Evolutionary conservation across 2,888 invertebrate genomes (phyloP).

Genomic region (Cryptocephalus moraei): DNA sequence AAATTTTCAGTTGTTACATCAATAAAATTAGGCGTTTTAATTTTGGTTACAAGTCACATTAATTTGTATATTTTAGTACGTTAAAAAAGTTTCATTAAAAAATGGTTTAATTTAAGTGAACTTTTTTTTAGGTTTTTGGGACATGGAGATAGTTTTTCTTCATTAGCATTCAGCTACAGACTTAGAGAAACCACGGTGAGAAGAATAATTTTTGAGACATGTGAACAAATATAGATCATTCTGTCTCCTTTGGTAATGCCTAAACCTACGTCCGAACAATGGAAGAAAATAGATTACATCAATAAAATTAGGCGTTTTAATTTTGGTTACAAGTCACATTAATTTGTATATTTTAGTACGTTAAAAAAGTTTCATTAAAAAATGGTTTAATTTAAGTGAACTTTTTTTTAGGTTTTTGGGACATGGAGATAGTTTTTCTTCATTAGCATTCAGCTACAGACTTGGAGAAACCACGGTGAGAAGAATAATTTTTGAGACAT

Average conservation of each 20-base stretch:
- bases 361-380: background rate
- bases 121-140: conserved; percentile 7
- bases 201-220: conserved; percentile 10
- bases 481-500: conserved; percentile 10
- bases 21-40: too few relatives aligned
- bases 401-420: conserved; percentile 7
- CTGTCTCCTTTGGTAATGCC: conserved; percentile 11
- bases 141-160: conserved; percentile 7
- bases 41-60: too few relatives aligned
- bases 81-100: background rate
- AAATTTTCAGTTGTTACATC: too few relatives aligned
- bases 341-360: background rate
- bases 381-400: too few relatives aligned
- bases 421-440: conserved; percentile 7
- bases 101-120: too few relatives aligned
- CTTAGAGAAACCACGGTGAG: conserved; percentile 11
- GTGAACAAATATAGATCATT: conserved; percentile 9
- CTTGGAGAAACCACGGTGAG: conserved; percentile 11
- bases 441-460: conserved; percentile 10
- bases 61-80: background rate
- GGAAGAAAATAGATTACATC: conserved; percentile 11
- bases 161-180: conserved; percentile 10
- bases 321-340: too few relatives aligned
- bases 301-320: too few relatives aligned
- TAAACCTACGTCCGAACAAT: conserved; percentile 8